Conservation (phyloP, 1,140 invertebrate species). For the Pachypeltis micranthus region DNA sequence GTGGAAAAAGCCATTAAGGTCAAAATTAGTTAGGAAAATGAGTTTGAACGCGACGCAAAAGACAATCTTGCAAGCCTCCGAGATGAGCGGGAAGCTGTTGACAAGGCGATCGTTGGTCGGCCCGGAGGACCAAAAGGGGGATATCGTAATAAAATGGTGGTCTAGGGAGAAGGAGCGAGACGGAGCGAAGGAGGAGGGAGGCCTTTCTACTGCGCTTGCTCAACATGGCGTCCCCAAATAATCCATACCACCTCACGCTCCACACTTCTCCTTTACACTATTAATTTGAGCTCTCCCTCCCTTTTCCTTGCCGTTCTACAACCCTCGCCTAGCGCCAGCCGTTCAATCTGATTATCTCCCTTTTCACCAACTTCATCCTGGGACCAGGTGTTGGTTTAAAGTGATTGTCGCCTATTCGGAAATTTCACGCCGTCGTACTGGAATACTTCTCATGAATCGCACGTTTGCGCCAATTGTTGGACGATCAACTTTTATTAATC, state of each 20-base stretch:
- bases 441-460: no score
- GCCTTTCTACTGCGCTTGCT: slow-evolving; percentile 5
- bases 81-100: not conserved
- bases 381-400: no score
- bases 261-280: not conserved
- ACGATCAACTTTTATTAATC: no score
- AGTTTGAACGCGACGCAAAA: no score
- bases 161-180: not conserved
- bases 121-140: not conserved
- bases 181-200: not conserved
- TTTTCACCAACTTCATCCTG: no score
- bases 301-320: not conserved
- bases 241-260: slow-evolving; percentile 8
- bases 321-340: not conserved
- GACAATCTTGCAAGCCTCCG: not conserved
- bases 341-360: not conserved
- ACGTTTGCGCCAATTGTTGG: no score
- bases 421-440: no score
- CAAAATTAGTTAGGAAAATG: no score
- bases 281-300: slow-evolving; percentile 2
- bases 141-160: not conserved
- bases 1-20: no score
- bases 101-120: not conserved
- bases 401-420: no score
- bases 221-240: slow-evolving; percentile 11